Evolutionary conservation across 2,797 vertebrate genomes (phyloP).

Genomic region (Pangasius larnaudii): DNA sequence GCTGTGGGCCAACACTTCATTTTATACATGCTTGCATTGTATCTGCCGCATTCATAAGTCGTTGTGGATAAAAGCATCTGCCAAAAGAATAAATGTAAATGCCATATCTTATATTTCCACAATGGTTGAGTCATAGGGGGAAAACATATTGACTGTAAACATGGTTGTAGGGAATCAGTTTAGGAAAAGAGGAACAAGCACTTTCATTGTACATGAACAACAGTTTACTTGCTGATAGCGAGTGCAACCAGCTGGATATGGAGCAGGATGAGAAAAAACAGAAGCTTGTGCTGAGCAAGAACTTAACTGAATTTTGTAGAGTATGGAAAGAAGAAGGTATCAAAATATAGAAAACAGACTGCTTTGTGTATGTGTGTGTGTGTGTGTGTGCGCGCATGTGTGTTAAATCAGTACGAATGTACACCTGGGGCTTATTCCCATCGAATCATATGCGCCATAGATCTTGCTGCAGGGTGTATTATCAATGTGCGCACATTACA

Average conservation of each 20-base stretch:
- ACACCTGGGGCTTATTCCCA: conserved; percentile 59
- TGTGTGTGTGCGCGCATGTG: conserved; percentile 4
- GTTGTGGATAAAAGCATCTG: neutral
- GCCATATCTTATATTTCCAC: conserved; percentile 67
- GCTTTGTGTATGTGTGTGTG: neutral
- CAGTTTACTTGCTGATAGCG: neutral
- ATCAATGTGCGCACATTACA: conserved; percentile 48
- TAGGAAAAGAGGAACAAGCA: conserved; percentile 27
- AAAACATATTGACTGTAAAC: conserved; percentile 49
- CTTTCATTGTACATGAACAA: conserved; percentile 22
- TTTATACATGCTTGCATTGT: conserved; percentile 46
- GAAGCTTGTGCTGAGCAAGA: neutral
- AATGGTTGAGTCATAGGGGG: conserved; percentile 66
- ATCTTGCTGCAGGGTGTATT: conserved; percentile 55
- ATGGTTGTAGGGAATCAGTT: conserved; percentile 58
- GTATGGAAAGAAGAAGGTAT: neutral
- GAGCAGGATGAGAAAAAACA: conserved; percentile 6
- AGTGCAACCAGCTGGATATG: neutral
- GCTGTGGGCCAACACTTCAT: conserved; percentile 71
- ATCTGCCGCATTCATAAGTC: neutral
- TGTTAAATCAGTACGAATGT: conserved; percentile 48
- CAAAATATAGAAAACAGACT: neutral
- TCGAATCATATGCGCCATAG: conserved; percentile 58
- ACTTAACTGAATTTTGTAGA: neutral
- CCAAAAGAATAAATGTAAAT: conserved; percentile 23